Evolutionary conservation across 2,113 vertebrate species (phyloP).

Genomic region (Protomyctophum bolini): DNA sequence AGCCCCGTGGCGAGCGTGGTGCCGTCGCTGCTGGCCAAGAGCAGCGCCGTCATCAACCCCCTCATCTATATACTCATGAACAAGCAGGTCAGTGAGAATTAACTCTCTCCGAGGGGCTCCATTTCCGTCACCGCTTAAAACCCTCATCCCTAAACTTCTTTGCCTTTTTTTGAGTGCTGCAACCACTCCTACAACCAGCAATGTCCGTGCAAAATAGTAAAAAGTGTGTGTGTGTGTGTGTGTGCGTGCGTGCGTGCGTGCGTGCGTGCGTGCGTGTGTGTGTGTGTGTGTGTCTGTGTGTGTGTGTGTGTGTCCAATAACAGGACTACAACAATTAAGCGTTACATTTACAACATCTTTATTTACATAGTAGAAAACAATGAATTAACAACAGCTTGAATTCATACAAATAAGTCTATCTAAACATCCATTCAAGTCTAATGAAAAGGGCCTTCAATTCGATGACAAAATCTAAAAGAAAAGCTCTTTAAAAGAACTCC

Average conservation of each 20-base stretch:
- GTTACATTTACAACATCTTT: constrained; percentile 69
- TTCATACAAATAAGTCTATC: constrained; percentile 69
- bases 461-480: constrained; percentile 51
- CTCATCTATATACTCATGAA: constrained; percentile 89
- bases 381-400: constrained; percentile 57
- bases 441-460: constrained; percentile 45
- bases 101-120: too few species aligned
- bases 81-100: constrained; percentile 77
- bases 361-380: constrained; percentile 76
- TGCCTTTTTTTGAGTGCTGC: too few species aligned
- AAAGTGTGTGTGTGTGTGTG: neutral
- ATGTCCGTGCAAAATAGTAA: too few species aligned
- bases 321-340: neutral
- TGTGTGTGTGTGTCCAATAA: neutral
- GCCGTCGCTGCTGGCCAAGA: constrained; percentile 86
- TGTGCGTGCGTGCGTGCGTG: neutral
- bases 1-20: constrained; percentile 81
- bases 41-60: constrained; percentile 87
- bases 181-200: too few species aligned
- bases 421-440: constrained; percentile 75
- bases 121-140: too few species aligned
- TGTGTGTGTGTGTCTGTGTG: constrained; percentile 1
- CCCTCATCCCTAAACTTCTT: too few species aligned
- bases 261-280: neutral
- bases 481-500: constrained; percentile 42